Percentiles rank a stretch among this genome's conserved stretches.
Evolutionary conservation across 1,140 invertebrate species (phyloP).

Genomic region (Cyphomyrmex costatus): DNA sequence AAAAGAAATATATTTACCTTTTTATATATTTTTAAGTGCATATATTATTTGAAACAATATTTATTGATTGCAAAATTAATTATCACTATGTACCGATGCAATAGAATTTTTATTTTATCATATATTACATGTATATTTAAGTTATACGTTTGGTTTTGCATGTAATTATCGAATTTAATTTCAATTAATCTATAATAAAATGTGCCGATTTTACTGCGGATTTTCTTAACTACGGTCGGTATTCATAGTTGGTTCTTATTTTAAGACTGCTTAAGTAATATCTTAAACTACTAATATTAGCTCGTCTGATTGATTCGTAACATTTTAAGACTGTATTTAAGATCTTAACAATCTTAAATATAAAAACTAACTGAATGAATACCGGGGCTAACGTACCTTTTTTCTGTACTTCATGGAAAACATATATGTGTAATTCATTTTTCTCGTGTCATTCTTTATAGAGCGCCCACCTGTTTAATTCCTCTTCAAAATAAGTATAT

Average conservation of each 20-base stretch:
- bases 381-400: neutral
- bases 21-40: neutral
- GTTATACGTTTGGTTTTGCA: neutral
- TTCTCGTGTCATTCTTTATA: slow-evolving; percentile 64
- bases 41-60: neutral
- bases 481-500: slow-evolving; percentile 58
- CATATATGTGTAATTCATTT: slow-evolving; percentile 32
- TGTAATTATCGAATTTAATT: slow-evolving; percentile 17
- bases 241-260: too few relatives aligned
- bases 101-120: neutral
- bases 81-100: neutral
- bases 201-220: neutral
- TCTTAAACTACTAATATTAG: too few relatives aligned
- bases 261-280: too few relatives aligned
- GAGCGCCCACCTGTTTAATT: slow-evolving; percentile 74
- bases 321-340: too few relatives aligned
- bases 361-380: too few relatives aligned
- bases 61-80: slow-evolving; percentile 7
- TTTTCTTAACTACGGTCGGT: neutral
- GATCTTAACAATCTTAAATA: too few relatives aligned
- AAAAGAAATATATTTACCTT: too few relatives aligned
- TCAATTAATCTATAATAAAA: neutral
- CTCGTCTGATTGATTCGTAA: too few relatives aligned
- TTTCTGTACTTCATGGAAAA: neutral
- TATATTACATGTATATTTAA: neutral